These are phyloP conservation scores for Pentalonia nigronervosa DNA, from an alignment of 1,140 invertebrate species.

Conservation along the genomic window DNA sequence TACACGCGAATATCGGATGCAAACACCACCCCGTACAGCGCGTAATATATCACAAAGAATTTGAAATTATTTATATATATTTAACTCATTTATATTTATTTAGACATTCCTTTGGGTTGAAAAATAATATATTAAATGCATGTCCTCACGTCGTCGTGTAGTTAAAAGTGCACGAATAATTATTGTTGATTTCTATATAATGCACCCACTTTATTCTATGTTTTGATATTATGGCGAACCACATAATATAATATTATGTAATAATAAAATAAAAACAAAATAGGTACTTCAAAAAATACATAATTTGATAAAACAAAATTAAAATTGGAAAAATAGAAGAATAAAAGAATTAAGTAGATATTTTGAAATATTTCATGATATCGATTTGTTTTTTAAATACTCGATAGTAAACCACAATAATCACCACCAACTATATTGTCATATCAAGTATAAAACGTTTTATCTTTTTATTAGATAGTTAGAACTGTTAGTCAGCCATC, in stretches of 20 bases:
- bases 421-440: too few species aligned
- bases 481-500: too few species aligned
- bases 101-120: neutral
- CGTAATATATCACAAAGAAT: neutral
- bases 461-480: too few species aligned
- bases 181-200: neutral
- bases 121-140: neutral
- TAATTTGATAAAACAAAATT: neutral
- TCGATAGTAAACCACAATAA: too few species aligned
- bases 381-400: too few species aligned
- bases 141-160: neutral
- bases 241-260: too few species aligned
- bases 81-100: constrained; percentile 11
- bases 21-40: neutral
- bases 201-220: too few species aligned
- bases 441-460: too few species aligned
- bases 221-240: neutral
- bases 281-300: too few species aligned
- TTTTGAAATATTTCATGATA: neutral
- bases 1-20: neutral
- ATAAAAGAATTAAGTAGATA: neutral
- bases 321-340: neutral
- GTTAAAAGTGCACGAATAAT: neutral
- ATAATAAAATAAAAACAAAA: neutral
- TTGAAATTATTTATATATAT: neutral